phyloP scores from a whole-genome alignment of 1,140 invertebrate species.

The Drosophila rhopaloa region DNA sequence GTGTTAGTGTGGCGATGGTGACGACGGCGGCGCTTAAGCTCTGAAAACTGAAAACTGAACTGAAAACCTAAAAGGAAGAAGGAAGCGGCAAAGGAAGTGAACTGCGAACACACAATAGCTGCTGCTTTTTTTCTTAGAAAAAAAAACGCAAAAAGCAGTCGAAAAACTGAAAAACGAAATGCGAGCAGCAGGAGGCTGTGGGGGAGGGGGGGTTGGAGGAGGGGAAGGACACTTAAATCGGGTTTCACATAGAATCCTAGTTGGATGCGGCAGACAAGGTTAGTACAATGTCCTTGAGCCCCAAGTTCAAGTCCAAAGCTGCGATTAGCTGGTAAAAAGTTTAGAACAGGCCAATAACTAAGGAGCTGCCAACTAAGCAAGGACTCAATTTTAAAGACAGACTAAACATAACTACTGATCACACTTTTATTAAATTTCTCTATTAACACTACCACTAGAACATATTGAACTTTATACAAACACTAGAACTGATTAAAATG shows the following conservation, averaged over 20 bases:
- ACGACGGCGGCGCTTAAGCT: slow-evolving; percentile 68
- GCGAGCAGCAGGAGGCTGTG: not conserved
- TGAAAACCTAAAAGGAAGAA: slow-evolving; percentile 61
- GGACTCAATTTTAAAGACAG: not conserved
- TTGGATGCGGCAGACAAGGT: slow-evolving; percentile 7
- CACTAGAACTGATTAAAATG: too few relatives aligned
- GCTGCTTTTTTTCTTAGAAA: slow-evolving; percentile 39
- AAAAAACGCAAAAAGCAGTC: slow-evolving; percentile 43
- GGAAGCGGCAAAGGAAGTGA: slow-evolving; percentile 76
- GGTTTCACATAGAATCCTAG: slow-evolving; percentile 38
- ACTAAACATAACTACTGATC: too few relatives aligned
- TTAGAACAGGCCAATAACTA: not conserved
- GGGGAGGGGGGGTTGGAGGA: too few relatives aligned
- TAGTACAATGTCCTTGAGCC: slow-evolving; percentile 29
- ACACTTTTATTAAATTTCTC: too few relatives aligned
- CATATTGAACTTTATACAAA: too few relatives aligned
- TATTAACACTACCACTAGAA: too few relatives aligned
- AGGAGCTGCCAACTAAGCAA: not conserved
- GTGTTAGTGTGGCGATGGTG: slow-evolving; percentile 30
- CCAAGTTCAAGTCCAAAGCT: slow-evolving; percentile 33
- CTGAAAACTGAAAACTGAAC: slow-evolving; percentile 34
- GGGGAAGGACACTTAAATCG: slow-evolving; percentile 19
- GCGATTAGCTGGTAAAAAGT: slow-evolving; percentile 11
- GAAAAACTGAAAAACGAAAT: slow-evolving; percentile 50
- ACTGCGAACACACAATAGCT: slow-evolving; percentile 44